Evolutionary conservation across 2,888 invertebrate genomes (phyloP).

Genomic region (Cistogaster globosa): DNA sequence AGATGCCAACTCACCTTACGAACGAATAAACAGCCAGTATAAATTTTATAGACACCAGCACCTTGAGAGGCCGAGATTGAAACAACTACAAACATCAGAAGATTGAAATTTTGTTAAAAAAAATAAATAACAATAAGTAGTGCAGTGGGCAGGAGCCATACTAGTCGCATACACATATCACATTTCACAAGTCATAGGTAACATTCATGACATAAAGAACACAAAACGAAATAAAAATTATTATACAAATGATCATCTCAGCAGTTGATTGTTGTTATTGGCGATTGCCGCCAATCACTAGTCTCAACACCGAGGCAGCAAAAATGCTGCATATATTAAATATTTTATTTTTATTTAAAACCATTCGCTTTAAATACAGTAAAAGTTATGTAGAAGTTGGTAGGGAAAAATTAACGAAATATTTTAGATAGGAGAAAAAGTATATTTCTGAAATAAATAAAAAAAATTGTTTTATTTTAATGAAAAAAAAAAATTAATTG

Average conservation of each 20-base stretch:
- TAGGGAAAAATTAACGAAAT: neutral
- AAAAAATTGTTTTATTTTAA: too few relatives aligned
- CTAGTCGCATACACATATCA: conserved; percentile 59
- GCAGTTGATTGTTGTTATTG: conserved; percentile 68
- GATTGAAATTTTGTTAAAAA: conserved; percentile 43
- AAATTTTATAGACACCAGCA: conserved; percentile 49
- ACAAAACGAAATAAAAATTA: conserved; percentile 45
- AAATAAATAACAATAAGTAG: conserved; percentile 55
- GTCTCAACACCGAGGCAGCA: conserved; percentile 55
- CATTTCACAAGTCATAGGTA: conserved; percentile 69
- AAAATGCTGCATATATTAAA: conserved; percentile 52
- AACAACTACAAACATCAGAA: conserved; percentile 45
- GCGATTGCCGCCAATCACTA: conserved; percentile 68
- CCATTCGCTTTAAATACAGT: conserved; percentile 38
- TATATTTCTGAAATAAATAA: neutral
- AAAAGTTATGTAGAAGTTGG: conserved; percentile 30
- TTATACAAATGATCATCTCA: conserved; percentile 66
- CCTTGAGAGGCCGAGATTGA: conserved; percentile 30
- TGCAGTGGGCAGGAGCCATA: conserved; percentile 60
- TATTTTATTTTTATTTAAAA: conserved; percentile 51
- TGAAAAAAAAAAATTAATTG: too few relatives aligned
- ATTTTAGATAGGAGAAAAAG: conserved; percentile 10
- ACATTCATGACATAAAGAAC: conserved; percentile 68
- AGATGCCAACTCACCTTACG: conserved; percentile 49
- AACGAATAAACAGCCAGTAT: conserved; percentile 50